Base-by-base conservation (phyloP, 2,797 vertebrate genomes). In the Ctenopoma multispine region DNA sequence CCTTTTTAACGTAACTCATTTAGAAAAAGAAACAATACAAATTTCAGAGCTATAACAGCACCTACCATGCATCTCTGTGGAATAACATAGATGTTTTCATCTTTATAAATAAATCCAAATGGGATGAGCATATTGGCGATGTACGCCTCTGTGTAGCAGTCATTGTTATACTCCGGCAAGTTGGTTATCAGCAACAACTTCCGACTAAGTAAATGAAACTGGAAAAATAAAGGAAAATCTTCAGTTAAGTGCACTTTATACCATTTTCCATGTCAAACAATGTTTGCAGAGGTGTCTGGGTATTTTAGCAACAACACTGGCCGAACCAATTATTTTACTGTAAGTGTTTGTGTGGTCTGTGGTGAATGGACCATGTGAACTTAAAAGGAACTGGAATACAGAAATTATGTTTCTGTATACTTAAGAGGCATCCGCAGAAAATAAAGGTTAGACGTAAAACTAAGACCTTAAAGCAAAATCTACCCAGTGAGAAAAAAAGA, bases 21-120 rank as follows among this genome's bases (percentile, higher is more conserved):
- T 29, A 29, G 27, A 29, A 29, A 29, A 29, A 29, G 15, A 17
- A 15, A 14, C n/a, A 41, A 41, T 17, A 43, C 17, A 43, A 1
- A 3, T 41, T 36, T 4, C 4, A 58, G 20, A 24, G 5, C 9
- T 7, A 34, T 41, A 40, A 55, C 4, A 17, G 21, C n/a, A 3
- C 77, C 20, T 73, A 92, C 91, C 81, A 84, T 69, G 24, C 59
- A 0, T 0, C 8, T 1, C 67, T 81, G 80, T 43, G 89, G 82
- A n/a, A 90, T 0, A 7, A 89, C 10, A 12, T 83, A 83, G 46
- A 91, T 72, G 17, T 0, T 69, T 1, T 81, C 51, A 0, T 48
- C 5, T 0, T 4, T 1, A 5, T 79, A 20, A 0, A 46, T 1
- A 20, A 87, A 88, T 4, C 88, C 82, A 14, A 69, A 82, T 0